Base-by-base conservation (phyloP, 2,113 vertebrate genomes). In the Cathartes aura region DNA sequence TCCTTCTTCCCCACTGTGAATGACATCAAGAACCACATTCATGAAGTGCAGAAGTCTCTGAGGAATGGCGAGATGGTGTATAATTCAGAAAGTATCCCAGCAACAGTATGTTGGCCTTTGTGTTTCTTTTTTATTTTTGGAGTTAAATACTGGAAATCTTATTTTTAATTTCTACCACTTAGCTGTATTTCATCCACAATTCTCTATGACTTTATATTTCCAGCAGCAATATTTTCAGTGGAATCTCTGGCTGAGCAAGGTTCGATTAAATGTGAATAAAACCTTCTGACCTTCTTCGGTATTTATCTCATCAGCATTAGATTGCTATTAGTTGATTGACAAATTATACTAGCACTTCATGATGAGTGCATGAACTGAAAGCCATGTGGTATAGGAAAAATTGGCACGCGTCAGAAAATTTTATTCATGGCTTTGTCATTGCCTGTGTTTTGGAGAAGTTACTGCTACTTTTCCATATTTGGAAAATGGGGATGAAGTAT, bases 21-120 rank as follows among this genome's bases (percentile, higher is more conserved):
- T 94, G 99, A 99, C 97, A 98, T 99, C 97, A 99, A 98, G 97
- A 99, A 99, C 97, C 99, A 99, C 93, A 99, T 99, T 92, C 99
- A 99, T 60, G 98, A 99, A 91, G 98, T 98, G 92, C 98, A 99
- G 96, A 98, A 98, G 90, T 97, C 98, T 27, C 90, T 98, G 87
- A 97, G 95, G 97, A 98, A 96, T 64, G 98, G 96, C 45, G 96
- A 98, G 60, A 82, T 96, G 76, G 66, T 97, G 23, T 98, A 88
- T 95, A 97, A 96, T 53, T 89, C 98, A 43, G 97, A 98, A 89
- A 96, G 96, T 63, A 97, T 98, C 94, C 98, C 98, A 71, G 98
- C 98, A 93, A 98, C 91, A 79, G 98, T 99, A 97, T n/a, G 70
- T 92, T 89, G 68, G 20, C 55, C 30, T 68, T 85, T 17, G 16